Evolutionary conservation across 2,113 vertebrate species (phyloP).

Genomic region (Gobio gobio): DNA sequence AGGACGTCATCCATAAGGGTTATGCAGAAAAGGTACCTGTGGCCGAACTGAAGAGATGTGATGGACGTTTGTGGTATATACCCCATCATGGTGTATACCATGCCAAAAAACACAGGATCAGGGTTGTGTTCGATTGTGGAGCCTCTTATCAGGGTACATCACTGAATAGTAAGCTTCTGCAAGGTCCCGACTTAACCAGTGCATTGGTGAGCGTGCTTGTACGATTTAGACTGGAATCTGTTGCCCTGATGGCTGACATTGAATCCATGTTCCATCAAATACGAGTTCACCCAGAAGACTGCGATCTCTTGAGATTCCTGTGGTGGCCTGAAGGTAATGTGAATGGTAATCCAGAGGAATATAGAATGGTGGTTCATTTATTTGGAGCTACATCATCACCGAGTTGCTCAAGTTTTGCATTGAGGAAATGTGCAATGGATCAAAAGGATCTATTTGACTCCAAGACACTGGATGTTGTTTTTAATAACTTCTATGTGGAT

Average conservation of each 20-base stretch:
- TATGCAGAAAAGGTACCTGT: neutral
- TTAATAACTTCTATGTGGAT: conserved; percentile 17
- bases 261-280: conserved; percentile 3
- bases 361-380: conserved; percentile 1
- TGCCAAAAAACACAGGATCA: neutral
- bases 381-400: neutral
- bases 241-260: conserved; percentile 1
- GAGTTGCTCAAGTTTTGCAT: neutral
- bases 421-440: neutral
- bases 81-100: neutral
- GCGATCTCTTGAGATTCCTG: neutral
- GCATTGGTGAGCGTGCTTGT: neutral
- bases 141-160: conserved; percentile 16
- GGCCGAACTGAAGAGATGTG: neutral
- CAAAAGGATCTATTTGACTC: neutral
- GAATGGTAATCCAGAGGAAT: neutral
- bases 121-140: neutral
- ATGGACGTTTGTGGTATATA: conserved; percentile 22
- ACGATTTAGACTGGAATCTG: neutral
- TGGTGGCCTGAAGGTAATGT: conserved; percentile 23
- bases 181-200: neutral
- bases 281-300: neutral
- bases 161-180: neutral
- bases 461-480: neutral
- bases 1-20: neutral